Percentiles rank a stretch among this genome's conserved stretches.
Evolutionary conservation across 2,888 invertebrate genomes (phyloP).

Genomic region (Agapostemon virescens): DNA sequence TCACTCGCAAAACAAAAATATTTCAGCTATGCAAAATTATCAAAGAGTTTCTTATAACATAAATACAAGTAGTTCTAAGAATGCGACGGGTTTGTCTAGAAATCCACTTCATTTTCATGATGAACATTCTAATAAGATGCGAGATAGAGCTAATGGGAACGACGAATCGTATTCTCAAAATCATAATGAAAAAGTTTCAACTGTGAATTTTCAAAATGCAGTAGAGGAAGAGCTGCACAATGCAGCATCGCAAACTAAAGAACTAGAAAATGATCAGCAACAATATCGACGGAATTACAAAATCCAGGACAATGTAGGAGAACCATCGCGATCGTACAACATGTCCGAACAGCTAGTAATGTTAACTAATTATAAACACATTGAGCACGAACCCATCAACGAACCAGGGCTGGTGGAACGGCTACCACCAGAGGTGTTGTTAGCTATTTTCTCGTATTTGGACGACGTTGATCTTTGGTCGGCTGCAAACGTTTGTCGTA

Average conservation of each 20-base stretch:
- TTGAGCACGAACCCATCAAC: slow-evolving; percentile 74
- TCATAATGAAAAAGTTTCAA: slow-evolving; percentile 22
- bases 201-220: slow-evolving; percentile 57
- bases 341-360: slow-evolving; percentile 84
- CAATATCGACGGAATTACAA: slow-evolving; percentile 65
- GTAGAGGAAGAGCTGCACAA: slow-evolving; percentile 67
- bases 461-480: slow-evolving; percentile 96
- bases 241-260: slow-evolving; percentile 53
- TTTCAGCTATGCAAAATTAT: slow-evolving; percentile 42
- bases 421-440: slow-evolving; percentile 90
- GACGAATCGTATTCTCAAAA: slow-evolving; percentile 23
- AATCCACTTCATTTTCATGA: slow-evolving; percentile 16
- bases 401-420: slow-evolving; percentile 86
- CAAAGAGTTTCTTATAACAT: slow-evolving; percentile 25
- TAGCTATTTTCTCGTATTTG: slow-evolving; percentile 92
- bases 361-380: slow-evolving; percentile 81
- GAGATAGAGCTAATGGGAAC: slow-evolving; percentile 33
- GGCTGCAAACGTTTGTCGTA: slow-evolving; percentile 91
- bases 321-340: slow-evolving; percentile 82
- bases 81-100: slow-evolving; percentile 16
- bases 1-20: slow-evolving; percentile 49
- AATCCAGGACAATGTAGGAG: slow-evolving; percentile 67
- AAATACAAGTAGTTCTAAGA: slow-evolving; percentile 30
- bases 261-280: slow-evolving; percentile 55
- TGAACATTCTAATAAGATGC: slow-evolving; percentile 21